Base-by-base conservation (phyloP, 2,888 invertebrate species). In the Pantelozetes paolii region DNA sequence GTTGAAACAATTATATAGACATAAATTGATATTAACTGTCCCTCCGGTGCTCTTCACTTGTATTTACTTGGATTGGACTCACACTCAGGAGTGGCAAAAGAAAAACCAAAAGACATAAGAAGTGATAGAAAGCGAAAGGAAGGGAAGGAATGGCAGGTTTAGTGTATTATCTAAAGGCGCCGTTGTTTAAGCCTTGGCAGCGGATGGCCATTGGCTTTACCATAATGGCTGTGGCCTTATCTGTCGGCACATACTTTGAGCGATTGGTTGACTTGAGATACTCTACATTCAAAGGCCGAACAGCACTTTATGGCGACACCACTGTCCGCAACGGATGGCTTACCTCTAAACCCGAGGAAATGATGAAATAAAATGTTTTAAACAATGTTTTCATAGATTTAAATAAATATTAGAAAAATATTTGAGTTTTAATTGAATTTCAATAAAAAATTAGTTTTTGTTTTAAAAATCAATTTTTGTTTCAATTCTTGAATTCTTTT, bases 21-120 rank as follows among this genome's bases (percentile, higher is more conserved):
- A 73, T 40, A 26, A 32, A 69, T 6, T 48, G n/a, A 20, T 70
- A 8, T 0, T 73, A 26, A 69, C 70, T 2, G 0, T 73, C 18
- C 73, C 73, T 2, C 69, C 70, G 18, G 15, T 73, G 18, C 48
- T 73, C 3, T 73, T 73, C 2, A 48, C 42, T 11, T 28, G 18
- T 5, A 50, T 73, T 13, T 69, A 70, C 28, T n/a, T 11, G n/a
- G 73, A 73, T 32, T 73, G 70, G 32, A 70, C 0, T 23, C 69
- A 54, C 42, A 73, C 73, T 8, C 69, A 73, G 30, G 23, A 40
- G 42, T 73, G 69, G 69, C 69, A 73, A 30, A n/a, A 18, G 1
- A 20, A 69, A 1, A 48, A 69, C 45, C 48, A 28, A 42, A n/a
- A n/a, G n/a, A n/a, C n/a, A n/a, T n/a, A n/a, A n/a, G n/a, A n/a